Percentiles rank a stretch among this genome's conserved stretches.
Conservation (phyloP, 1,140 invertebrate species). For the Proctacanthus coquilletti region DNA sequence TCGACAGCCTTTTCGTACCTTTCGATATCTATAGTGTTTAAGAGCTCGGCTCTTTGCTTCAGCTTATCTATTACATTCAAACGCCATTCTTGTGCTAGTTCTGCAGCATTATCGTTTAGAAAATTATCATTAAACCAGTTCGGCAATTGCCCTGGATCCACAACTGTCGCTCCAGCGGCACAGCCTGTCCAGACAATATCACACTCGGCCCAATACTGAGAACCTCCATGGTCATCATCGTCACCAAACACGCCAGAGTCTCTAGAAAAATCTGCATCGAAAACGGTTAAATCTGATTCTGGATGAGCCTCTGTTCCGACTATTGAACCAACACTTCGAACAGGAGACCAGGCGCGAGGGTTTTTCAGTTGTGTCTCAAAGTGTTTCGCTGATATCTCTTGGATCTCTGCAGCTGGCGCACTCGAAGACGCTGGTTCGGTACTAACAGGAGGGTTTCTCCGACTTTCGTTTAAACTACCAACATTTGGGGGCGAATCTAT, state of each 20-base stretch:
- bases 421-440: slow-evolving; percentile 21
- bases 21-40: slow-evolving; percentile 34
- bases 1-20: slow-evolving; percentile 59
- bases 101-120: slow-evolving; percentile 38
- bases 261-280: slow-evolving; percentile 47
- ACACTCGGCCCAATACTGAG: slow-evolving; percentile 54
- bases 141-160: slow-evolving; percentile 51
- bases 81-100: slow-evolving; percentile 59
- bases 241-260: slow-evolving; percentile 62
- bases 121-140: slow-evolving; percentile 47
- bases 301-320: slow-evolving; percentile 64
- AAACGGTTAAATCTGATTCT: slow-evolving; percentile 60
- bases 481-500: slow-evolving; percentile 15
- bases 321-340: slow-evolving; percentile 64
- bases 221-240: slow-evolving; percentile 47
- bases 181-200: slow-evolving; percentile 62
- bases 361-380: slow-evolving; percentile 40
- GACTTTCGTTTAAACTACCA: slow-evolving; percentile 24
- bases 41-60: slow-evolving; percentile 34
- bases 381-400: slow-evolving; percentile 25
- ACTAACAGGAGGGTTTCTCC: slow-evolving; percentile 15
- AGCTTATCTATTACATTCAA: slow-evolving; percentile 53
- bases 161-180: slow-evolving; percentile 57
- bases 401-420: slow-evolving; percentile 18
- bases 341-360: slow-evolving; percentile 66